Percentiles rank a stretch among this genome's conserved stretches.
phyloP scores from a whole-genome alignment of 2,888 invertebrate species.

The Spilosoma lubricipeda region DNA sequence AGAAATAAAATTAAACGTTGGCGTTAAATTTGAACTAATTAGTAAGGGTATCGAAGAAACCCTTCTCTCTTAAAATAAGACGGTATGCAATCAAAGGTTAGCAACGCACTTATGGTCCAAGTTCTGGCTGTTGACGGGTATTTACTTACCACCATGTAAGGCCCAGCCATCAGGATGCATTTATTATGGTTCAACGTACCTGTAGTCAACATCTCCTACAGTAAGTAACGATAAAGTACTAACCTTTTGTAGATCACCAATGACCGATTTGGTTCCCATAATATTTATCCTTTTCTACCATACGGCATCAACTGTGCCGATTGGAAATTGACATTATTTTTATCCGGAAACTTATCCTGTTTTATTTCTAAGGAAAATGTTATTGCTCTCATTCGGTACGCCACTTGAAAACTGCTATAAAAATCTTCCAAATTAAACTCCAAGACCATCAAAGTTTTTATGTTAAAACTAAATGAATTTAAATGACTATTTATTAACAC shows the following conservation, averaged over 20 bases:
- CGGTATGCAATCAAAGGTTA: too few relatives aligned
- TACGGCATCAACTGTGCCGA: neutral
- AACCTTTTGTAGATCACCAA: neutral
- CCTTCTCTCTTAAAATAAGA: too few relatives aligned
- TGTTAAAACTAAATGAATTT: neutral
- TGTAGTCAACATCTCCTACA: constrained; percentile 69
- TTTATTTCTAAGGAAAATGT: neutral
- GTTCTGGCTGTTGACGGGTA: too few relatives aligned
- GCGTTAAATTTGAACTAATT: too few relatives aligned
- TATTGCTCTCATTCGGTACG: neutral
- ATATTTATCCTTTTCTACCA: neutral
- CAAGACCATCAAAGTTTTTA: neutral
- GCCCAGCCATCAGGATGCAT: too few relatives aligned
- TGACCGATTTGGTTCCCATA: neutral
- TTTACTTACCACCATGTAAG: too few relatives aligned
- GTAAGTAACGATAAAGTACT: constrained; percentile 32
- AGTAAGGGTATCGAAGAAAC: too few relatives aligned
- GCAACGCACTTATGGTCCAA: too few relatives aligned
- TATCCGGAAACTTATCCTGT: too few relatives aligned
- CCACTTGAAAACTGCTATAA: neutral
- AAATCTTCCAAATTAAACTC: neutral
- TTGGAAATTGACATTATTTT: neutral
- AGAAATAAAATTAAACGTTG: too few relatives aligned
- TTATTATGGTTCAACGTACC: constrained; percentile 54
- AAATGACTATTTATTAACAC: neutral